Evolutionary conservation across 2,888 invertebrate genomes (phyloP), one percentile per base, ranked within the genome.

Genomic region (Ennomos quercinarius): DNA sequence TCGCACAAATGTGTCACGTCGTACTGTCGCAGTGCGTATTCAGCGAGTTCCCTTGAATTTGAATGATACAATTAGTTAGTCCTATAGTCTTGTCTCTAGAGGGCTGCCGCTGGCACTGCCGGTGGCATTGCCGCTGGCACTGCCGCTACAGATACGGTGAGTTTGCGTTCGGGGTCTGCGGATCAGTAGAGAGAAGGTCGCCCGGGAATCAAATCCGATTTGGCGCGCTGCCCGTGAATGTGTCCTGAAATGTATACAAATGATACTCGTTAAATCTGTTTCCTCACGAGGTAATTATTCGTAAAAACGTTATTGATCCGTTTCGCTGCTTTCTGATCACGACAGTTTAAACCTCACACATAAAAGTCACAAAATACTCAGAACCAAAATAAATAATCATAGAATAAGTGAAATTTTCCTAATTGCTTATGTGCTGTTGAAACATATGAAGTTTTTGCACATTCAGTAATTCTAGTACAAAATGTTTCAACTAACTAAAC

Each of bases 131-230:
- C 55, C 60, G 57, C 45, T 58, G 56, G 49, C 36, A 57, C 57
- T 58, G 70, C 57, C 63, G 63, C 59, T 65, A 27, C 27, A 27
- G 64, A 61, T 67, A 71, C 61, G 27, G 68, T 66, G 34, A 35
- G 47, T 34, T 38, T 48, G 48, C 39, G 48, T 47, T 12, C 1
- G 70, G 66, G 74, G 70, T 65, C 59, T 74, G 73, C 79, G 80
- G 77, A 74, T 48, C 48, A 62, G 70, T 17, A 17, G 51, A 17
- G 62, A 72, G 72, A 73, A 65, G 63, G 61, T 48, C 51, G 71
- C 79, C 71, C 74, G 71, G 76, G 74, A 84, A 91, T 92, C 92
- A 92, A 88, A 92, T 91, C 78, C 90, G 89, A 76, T 80, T 84
- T 68, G 86, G 74, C 71, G 83, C 82, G 72, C 80, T 80, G 62